phyloP scores from a whole-genome alignment of 2,888 invertebrate genomes.

The Phyllotreta striolata region DNA sequence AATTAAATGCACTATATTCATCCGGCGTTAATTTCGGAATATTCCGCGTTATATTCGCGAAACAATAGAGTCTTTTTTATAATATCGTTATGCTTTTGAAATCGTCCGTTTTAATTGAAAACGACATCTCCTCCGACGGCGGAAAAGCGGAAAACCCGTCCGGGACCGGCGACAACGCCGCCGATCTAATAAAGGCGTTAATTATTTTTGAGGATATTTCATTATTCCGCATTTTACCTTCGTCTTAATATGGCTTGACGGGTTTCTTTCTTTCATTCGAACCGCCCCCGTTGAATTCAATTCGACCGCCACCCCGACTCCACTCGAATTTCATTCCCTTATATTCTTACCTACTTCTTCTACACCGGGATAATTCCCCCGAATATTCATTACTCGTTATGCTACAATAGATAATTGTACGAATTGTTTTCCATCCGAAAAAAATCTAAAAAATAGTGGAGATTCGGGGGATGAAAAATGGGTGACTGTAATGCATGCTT shows the following conservation, averaged over 20 bases:
- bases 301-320: background rate
- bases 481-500: too few relatives aligned
- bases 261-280: slow-evolving; percentile 33
- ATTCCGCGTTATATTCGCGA: too few relatives aligned
- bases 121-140: slow-evolving; percentile 33
- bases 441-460: too few relatives aligned
- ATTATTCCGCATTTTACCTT: slow-evolving; percentile 38
- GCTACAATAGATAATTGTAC: too few relatives aligned
- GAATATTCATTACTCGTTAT: too few relatives aligned
- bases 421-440: too few relatives aligned
- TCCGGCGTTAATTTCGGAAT: too few relatives aligned
- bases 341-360: too few relatives aligned
- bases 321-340: background rate
- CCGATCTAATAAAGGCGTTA: slow-evolving; percentile 39
- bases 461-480: too few relatives aligned
- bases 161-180: slow-evolving; percentile 35
- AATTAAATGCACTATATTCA: too few relatives aligned
- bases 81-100: slow-evolving; percentile 31
- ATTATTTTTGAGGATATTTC: slow-evolving; percentile 41
- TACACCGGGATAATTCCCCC: too few relatives aligned
- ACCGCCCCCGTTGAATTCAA: slow-evolving; percentile 27
- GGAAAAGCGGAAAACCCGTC: background rate
- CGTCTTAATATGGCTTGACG: slow-evolving; percentile 36
- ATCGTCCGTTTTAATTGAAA: slow-evolving; percentile 37
- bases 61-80: slow-evolving; percentile 20